A percentile compares a stretch with the other conserved stretches of the same genome.
These are phyloP conservation scores for Sakesphorus luctuosus DNA, from an alignment of 2,113 vertebrate species.

Conservation along the genomic window DNA sequence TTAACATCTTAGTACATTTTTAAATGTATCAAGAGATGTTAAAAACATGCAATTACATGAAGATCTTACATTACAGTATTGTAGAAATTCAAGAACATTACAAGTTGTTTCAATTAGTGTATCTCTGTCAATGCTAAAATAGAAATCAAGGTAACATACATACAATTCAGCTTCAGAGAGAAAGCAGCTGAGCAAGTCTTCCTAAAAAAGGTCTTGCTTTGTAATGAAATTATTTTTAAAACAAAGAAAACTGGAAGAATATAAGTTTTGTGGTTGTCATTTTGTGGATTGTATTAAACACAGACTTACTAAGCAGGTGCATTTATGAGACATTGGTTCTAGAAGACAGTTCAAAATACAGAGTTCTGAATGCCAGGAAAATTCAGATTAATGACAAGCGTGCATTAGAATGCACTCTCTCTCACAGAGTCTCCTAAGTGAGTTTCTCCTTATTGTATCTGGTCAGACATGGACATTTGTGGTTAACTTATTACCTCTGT, in stretches of 20 bases:
- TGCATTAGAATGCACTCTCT: neutral
- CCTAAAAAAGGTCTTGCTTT: neutral
- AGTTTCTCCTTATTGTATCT: neutral
- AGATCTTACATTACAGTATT: neutral
- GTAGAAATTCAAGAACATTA: neutral
- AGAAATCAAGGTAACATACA: neutral
- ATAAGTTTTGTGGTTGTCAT: neutral
- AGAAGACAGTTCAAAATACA: neutral
- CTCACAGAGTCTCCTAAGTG: neutral
- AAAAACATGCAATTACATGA: neutral
- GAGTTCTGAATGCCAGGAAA: neutral
- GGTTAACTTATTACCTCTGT: conserved; percentile 79
- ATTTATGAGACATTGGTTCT: neutral
- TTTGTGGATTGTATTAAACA: neutral
- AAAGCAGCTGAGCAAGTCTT: neutral
- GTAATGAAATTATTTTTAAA: neutral
- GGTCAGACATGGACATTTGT: neutral
- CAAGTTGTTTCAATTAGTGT: neutral
- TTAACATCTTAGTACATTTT: neutral
- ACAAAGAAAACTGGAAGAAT: neutral
- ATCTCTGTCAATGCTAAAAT: neutral
- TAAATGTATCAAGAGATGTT: neutral
- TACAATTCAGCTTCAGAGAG: neutral
- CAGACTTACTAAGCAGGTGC: neutral
- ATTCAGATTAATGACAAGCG: neutral